A percentile compares a stretch with the other conserved stretches of the same genome.
Evolutionary conservation across 2,888 invertebrate genomes (phyloP).

Genomic region (Hoplodrina ambigua): DNA sequence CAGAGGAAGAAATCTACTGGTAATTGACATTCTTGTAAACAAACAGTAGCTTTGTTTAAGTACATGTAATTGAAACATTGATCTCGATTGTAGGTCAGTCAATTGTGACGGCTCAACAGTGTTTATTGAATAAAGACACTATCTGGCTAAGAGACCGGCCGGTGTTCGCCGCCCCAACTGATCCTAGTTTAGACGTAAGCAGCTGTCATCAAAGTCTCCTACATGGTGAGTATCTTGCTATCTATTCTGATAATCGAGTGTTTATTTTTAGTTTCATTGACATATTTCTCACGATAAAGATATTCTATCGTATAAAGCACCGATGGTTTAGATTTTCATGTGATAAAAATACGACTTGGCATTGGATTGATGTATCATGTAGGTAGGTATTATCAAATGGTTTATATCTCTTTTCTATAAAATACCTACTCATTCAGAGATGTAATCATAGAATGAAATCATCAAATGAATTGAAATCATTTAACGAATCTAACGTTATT

Average conservation of each 20-base stretch:
- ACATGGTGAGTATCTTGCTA: slow-evolving; percentile 78
- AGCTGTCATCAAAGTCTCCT: slow-evolving; percentile 87
- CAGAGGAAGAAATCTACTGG: slow-evolving; percentile 87
- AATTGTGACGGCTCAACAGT: slow-evolving; percentile 88
- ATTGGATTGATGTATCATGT: slow-evolving; percentile 9
- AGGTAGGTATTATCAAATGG: slow-evolving; percentile 19
- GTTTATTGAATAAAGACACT: slow-evolving; percentile 88
- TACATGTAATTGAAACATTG: slow-evolving; percentile 79
- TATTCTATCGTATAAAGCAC: neutral
- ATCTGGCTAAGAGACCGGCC: slow-evolving; percentile 88
- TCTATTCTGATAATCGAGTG: slow-evolving; percentile 57
- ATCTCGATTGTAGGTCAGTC: slow-evolving; percentile 86
- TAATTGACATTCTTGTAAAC: slow-evolving; percentile 69
- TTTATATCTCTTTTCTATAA: slow-evolving; percentile 8
- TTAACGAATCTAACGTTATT: slow-evolving; percentile 49
- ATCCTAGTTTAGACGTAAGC: slow-evolving; percentile 80
- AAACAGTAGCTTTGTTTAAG: slow-evolving; percentile 56
- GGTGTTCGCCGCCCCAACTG: slow-evolving; percentile 82
- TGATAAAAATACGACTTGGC: slow-evolving; percentile 37
- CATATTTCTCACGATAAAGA: slow-evolving; percentile 71
- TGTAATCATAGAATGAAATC: neutral
- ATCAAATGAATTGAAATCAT: slow-evolving; percentile 7
- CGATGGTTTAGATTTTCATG: slow-evolving; percentile 32
- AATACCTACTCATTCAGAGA: neutral
- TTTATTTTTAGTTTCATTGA: slow-evolving; percentile 62